Percentiles rank a stretch among this genome's conserved stretches.
phyloP scores from a whole-genome alignment of 2,113 vertebrate species.

The Gobiocypris rarus region DNA sequence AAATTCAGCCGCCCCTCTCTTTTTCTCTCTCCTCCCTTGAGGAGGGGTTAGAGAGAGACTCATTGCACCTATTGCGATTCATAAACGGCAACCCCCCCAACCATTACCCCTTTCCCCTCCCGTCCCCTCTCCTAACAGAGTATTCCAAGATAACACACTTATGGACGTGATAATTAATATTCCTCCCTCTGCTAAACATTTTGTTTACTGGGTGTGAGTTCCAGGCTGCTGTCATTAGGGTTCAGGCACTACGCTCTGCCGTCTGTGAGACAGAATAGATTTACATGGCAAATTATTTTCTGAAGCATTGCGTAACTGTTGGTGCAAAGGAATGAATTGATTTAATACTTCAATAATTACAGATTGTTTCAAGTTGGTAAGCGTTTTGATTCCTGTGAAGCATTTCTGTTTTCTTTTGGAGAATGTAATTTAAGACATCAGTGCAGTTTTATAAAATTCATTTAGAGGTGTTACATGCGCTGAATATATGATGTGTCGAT shows the following conservation, averaged over 20 bases:
- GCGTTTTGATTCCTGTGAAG: slow-evolving; percentile 74
- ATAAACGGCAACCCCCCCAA: slow-evolving; percentile 82
- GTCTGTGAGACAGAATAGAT: slow-evolving; percentile 75
- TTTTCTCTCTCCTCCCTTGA: not conserved
- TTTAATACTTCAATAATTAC: slow-evolving; percentile 76
- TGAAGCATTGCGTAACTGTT: slow-evolving; percentile 76
- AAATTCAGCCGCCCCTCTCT: slow-evolving; percentile 75
- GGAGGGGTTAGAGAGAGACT: slow-evolving; percentile 42
- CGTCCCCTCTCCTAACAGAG: slow-evolving; percentile 81
- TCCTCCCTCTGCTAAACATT: slow-evolving; percentile 85
- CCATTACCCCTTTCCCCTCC: slow-evolving; percentile 68
- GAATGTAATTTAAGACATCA: slow-evolving; percentile 66
- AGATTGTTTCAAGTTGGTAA: slow-evolving; percentile 71
- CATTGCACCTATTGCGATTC: slow-evolving; percentile 85
- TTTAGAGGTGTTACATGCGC: slow-evolving; percentile 60
- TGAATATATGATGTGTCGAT: not conserved
- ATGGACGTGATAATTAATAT: slow-evolving; percentile 92
- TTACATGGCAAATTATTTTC: slow-evolving; percentile 83
- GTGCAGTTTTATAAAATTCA: slow-evolving; percentile 52
- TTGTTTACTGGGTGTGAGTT: slow-evolving; percentile 88
- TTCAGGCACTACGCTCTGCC: slow-evolving; percentile 62
- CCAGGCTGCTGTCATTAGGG: slow-evolving; percentile 75
- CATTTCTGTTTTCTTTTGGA: slow-evolving; percentile 71
- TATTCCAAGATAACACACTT: slow-evolving; percentile 90
- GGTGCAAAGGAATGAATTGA: slow-evolving; percentile 79